Base-by-base conservation (phyloP, 2,888 invertebrate species). In the Sphaerophoria taeniata region DNA sequence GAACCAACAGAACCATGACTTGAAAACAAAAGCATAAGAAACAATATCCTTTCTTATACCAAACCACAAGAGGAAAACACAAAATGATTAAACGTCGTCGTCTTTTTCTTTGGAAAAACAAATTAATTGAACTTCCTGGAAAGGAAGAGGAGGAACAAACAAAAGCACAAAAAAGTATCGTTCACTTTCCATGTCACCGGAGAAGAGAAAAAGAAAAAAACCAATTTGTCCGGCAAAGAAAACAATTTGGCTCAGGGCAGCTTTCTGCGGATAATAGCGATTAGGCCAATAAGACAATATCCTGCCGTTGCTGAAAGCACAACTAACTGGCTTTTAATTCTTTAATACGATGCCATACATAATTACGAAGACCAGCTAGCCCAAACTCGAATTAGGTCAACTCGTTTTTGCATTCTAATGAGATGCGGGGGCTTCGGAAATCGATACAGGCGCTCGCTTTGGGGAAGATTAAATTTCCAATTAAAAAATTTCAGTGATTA, bases 181-280 rank as follows among this genome's bases (percentile, higher is more conserved):
- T 78, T 60, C 79, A 49, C 79, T 69, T 43, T 61, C 74, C 79
- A 60, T 79, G 79, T 79, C 73, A 69, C 53, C 51, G 74, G 53
- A 69, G 43, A 65, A 69, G 55, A 76, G 73, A 73, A 72, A 78
- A 83, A 65, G 45, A 24, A 2, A 2, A 24, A 24, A 24, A 2
- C n/a, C 77, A 74, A 78, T 83, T 83, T 83, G 71, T 74, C 63
- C 43, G 45, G 31, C 65, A 56, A 47, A 58, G 83, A 83, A 74
- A 65, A 74, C 78, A 74, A 78, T 83, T 65, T 63, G 47, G 49
- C 55, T 34, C 56, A 70, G 31, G 43, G 67, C 70, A 73, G 58
- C 76, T 71, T 39, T 53, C 43, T 75, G 16, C 67, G 72, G 67
- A 82, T 82, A 72, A 82, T 24, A 83, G 74, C 69, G 74, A 74